Evolutionary conservation across 2,113 vertebrate genomes (phyloP).

Genomic region (Porphyrio hochstetteri): DNA sequence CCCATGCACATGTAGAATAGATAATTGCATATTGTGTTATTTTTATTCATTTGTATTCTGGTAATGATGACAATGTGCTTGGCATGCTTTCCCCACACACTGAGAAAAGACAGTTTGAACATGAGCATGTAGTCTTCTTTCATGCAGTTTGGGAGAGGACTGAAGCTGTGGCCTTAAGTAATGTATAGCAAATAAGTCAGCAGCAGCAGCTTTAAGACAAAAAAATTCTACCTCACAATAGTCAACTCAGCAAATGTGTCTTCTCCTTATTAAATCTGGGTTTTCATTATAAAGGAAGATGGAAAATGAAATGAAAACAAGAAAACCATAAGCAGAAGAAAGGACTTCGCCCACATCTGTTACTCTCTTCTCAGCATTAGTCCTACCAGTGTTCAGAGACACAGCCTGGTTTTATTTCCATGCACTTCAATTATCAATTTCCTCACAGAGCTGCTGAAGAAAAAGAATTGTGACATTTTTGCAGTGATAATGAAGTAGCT

Average conservation of each 20-base stretch:
- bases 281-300: background rate
- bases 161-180: background rate
- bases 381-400: background rate
- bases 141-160: background rate
- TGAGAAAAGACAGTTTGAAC: background rate
- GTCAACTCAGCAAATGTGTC: background rate
- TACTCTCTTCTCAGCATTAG: background rate
- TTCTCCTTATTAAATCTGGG: background rate
- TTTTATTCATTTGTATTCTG: background rate
- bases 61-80: background rate
- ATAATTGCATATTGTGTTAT: background rate
- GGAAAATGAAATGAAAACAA: background rate
- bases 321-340: background rate
- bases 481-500: background rate
- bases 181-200: background rate
- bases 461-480: background rate
- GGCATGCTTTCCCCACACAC: background rate
- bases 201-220: background rate
- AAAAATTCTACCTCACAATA: conserved; percentile 28
- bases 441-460: background rate
- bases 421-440: background rate
- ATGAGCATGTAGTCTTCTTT: background rate
- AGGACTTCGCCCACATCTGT: background rate
- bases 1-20: background rate
- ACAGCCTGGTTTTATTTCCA: conserved; percentile 12